Evolutionary conservation across 1,140 invertebrate species (phyloP).

Genomic region (Aphelenchoides avenae): DNA sequence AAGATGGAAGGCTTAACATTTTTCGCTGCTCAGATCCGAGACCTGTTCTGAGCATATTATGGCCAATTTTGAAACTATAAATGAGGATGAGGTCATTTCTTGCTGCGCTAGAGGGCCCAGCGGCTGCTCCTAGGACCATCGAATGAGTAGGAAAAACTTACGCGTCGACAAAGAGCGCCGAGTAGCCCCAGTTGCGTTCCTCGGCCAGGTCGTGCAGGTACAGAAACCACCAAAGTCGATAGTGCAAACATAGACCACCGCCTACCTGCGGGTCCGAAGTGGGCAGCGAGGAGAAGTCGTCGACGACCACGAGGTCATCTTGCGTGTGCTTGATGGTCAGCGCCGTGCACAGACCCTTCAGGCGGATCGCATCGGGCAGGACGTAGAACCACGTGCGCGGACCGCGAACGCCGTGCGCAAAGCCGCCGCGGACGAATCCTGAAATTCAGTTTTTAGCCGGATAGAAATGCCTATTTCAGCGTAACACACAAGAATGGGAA

Average conservation of each 20-base stretch:
- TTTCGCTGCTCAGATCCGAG: too few relatives aligned
- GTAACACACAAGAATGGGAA: too few relatives aligned
- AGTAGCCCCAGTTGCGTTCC: constrained; percentile 83
- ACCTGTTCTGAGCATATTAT: too few relatives aligned
- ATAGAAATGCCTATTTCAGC: too few relatives aligned
- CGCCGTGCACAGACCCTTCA: constrained; percentile 74
- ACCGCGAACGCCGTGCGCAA: constrained; percentile 79
- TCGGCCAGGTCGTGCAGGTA: constrained; percentile 77
- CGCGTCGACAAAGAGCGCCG: constrained; percentile 87
- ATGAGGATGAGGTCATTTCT: too few relatives aligned
- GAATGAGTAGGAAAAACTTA: constrained; percentile 63
- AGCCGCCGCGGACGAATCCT: constrained; percentile 70
- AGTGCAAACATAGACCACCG: background rate
- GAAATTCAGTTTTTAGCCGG: too few relatives aligned
- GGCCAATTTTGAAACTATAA: too few relatives aligned
- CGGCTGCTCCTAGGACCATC: too few relatives aligned
- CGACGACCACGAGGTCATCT: constrained; percentile 87
- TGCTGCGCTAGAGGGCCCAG: too few relatives aligned
- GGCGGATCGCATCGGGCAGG: constrained; percentile 72
- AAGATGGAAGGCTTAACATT: too few relatives aligned
- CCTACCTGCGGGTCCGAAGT: constrained; percentile 69
- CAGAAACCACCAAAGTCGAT: background rate
- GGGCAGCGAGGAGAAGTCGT: constrained; percentile 75
- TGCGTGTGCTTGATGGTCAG: constrained; percentile 84
- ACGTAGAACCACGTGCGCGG: constrained; percentile 86